These are phyloP conservation scores for Amblyornis subalaris DNA, from an alignment of 2,113 vertebrate genomes.

Conservation along the genomic window DNA sequence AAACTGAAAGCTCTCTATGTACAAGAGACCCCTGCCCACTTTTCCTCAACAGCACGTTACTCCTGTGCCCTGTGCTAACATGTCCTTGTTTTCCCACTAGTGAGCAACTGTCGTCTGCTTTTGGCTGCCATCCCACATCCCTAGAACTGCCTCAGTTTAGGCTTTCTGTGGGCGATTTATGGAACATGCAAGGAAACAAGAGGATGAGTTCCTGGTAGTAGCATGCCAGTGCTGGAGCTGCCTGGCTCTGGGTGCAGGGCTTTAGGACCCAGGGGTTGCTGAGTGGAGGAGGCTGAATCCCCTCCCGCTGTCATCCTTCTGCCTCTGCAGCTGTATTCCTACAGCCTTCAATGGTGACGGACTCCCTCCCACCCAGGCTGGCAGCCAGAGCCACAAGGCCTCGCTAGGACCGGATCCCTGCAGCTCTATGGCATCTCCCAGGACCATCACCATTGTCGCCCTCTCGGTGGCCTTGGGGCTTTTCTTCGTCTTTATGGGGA, in stretches of 20 bases:
- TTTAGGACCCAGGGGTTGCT: constrained; percentile 71
- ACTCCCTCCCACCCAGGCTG: constrained; percentile 1
- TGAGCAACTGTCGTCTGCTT: neutral
- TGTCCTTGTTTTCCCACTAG: neutral
- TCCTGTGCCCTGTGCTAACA: neutral
- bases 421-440: constrained; percentile 86
- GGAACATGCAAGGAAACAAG: neutral
- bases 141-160: neutral
- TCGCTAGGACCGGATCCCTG: constrained; percentile 11
- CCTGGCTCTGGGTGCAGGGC: constrained; percentile 33
- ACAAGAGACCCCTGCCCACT: neutral
- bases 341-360: constrained; percentile 58
- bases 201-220: neutral
- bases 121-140: neutral
- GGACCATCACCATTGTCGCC: constrained; percentile 90
- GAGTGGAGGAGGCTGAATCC: constrained; percentile 55
- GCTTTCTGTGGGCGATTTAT: neutral
- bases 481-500: constrained; percentile 98
- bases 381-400: constrained; percentile 37
- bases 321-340: constrained; percentile 55
- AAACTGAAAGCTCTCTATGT: neutral
- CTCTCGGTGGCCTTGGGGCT: constrained; percentile 92
- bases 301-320: constrained; percentile 23
- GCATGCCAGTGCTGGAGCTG: neutral
- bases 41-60: neutral